Conservation (phyloP, 2,797 vertebrate genomes). For the Gymnodraco acuticeps region DNA sequence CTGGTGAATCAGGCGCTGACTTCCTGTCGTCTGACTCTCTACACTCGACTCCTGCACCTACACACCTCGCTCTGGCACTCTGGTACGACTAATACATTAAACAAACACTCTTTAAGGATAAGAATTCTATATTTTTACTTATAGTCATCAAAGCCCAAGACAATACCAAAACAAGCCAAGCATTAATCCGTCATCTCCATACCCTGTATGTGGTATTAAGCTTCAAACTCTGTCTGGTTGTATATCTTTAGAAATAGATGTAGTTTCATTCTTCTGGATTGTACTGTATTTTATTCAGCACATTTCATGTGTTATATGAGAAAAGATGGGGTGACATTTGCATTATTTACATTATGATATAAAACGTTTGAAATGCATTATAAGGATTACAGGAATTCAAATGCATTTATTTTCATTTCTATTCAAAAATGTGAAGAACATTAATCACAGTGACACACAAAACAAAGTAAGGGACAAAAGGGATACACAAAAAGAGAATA, state of each 20-base stretch:
- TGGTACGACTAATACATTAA: slow-evolving; percentile 54
- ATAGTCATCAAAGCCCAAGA: too few relatives aligned
- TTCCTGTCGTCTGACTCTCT: slow-evolving; percentile 80
- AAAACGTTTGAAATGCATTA: neutral
- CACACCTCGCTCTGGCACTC: slow-evolving; percentile 83
- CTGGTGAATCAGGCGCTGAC: slow-evolving; percentile 84
- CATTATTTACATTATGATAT: neutral
- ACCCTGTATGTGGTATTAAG: neutral
- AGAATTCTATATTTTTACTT: neutral
- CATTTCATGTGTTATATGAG: neutral
- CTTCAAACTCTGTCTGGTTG: neutral
- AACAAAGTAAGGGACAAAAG: too few relatives aligned
- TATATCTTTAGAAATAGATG: neutral
- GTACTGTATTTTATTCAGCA: neutral
- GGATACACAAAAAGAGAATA: neutral
- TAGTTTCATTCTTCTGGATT: neutral
- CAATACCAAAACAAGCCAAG: too few relatives aligned
- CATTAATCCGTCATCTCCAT: too few relatives aligned
- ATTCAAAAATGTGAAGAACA: too few relatives aligned
- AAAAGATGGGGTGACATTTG: neutral
- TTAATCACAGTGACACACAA: too few relatives aligned
- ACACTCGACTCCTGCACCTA: slow-evolving; percentile 78
- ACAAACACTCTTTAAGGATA: neutral
- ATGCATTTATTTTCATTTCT: too few relatives aligned
- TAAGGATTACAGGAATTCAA: neutral